These are phyloP conservation scores for Marcusenius ussheri DNA, from an alignment of 2,113 vertebrate species.

Conservation along the genomic window DNA sequence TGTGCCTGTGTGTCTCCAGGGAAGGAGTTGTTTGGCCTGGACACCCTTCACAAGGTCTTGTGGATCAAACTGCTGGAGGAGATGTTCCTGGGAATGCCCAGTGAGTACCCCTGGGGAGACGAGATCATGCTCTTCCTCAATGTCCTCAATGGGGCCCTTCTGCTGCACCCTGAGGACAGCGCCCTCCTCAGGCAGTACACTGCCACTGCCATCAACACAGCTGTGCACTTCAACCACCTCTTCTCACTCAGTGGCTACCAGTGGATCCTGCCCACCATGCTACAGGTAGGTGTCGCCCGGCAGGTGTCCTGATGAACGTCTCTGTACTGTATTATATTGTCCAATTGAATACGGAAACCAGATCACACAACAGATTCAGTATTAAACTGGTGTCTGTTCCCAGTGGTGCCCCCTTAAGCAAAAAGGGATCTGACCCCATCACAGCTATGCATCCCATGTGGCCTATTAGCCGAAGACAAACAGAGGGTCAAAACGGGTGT, in stretches of 20 bases:
- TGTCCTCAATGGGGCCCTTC: slow-evolving; percentile 90
- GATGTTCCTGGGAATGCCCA: slow-evolving; percentile 98
- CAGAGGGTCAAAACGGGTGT: neutral
- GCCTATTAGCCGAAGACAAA: neutral
- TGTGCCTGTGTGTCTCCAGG: slow-evolving; percentile 53
- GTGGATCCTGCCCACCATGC: slow-evolving; percentile 96
- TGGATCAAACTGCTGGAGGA: slow-evolving; percentile 99
- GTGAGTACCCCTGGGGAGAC: slow-evolving; percentile 96
- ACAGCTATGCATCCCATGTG: neutral
- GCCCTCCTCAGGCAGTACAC: slow-evolving; percentile 89
- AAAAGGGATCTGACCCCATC: neutral
- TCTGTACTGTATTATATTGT: neutral
- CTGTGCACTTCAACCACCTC: slow-evolving; percentile 95
- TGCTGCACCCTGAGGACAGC: slow-evolving; percentile 93
- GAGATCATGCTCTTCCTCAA: slow-evolving; percentile 99
- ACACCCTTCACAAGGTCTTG: slow-evolving; percentile 94
- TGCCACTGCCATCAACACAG: slow-evolving; percentile 92
- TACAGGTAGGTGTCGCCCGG: slow-evolving; percentile 69
- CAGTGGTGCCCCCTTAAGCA: neutral
- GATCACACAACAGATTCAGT: neutral
- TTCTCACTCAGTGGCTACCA: slow-evolving; percentile 98
- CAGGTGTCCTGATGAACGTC: neutral
- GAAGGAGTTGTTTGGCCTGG: slow-evolving; percentile 92
- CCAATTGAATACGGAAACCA: neutral
- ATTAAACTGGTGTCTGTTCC: neutral